Base-by-base conservation (phyloP, 2,888 invertebrate genomes). In the Eristalis arbustorum region DNA sequence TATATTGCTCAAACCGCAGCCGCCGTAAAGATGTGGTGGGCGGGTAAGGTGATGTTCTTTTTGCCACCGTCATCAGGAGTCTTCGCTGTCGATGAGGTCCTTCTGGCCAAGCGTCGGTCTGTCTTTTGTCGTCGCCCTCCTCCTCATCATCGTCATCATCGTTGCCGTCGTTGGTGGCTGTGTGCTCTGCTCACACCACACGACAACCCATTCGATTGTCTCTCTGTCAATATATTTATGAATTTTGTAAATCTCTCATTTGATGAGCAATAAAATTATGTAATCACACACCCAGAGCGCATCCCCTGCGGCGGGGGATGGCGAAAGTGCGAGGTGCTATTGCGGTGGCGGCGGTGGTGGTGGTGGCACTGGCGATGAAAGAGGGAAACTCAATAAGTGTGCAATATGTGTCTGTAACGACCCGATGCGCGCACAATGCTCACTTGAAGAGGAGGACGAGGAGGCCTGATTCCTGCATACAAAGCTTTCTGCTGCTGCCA, bases 201-300 rank as follows among this genome's bases (percentile, higher is more conserved):
- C 62, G 34, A 59, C 66, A 37, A 31, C 79, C 34, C 23, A 23
- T 75, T 42, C 75, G 72, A 72, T 80, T 73, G 73, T 28, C 23
- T 28, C 23, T 28, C 37, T 56, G 64, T 80, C 75, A 72, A 77
- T 87, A 59, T 66, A 82, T 82, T 87, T 87, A 78, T 82, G 82
- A 87, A 87, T 74, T 82, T 87, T 87, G 73, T 74, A 82, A 87
- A 78, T 87, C 71, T 82, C 66, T 82, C 57, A 77, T 69, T 87
- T 87, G 82, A 87, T 87, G 85, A 87, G 82, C 74, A 87, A 82
- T 87, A 78, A 87, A 87, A 87, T 87, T 87, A 87, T 87, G 82
- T 74, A 87, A 82, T 78, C 82, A 56, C 68, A 49, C 73, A 73
- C 81, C 63, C 64, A 77, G 75, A 67, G 49, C 37, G 40, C 63